Base-by-base conservation (phyloP, 2,888 invertebrate species). In the Lithophane leautieri region DNA sequence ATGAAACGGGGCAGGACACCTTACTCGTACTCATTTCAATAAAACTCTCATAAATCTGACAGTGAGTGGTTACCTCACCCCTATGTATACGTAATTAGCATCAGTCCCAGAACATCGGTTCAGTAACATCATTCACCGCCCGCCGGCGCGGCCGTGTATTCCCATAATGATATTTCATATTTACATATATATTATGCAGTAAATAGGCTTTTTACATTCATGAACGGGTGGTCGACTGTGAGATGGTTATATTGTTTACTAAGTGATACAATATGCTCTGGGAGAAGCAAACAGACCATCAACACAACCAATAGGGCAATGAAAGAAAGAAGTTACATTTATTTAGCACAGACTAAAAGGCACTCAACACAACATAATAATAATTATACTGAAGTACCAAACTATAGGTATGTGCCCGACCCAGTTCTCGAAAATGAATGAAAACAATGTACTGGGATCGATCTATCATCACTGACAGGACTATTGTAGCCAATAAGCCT, bases 131-230 rank as follows among this genome's bases (percentile, higher is more conserved):
- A 34, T 28, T 47, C 60, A 34, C 16, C 52, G 12, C 11, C 42
- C 50, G n/a, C 34, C 42, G 25, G 19, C 28, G 25, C 7, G 44
- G 14, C 11, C 62, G 47, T 44, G 54, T 69, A 54, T 58, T 19
- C 61, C 50, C 44, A 50, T 72, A 67, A 75, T 67, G n/a, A 73
- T 78, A 70, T 74, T 70, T 75, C 78, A 70, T 56, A 83, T 79
- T 66, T 73, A 76, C 71, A 67, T 73, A 34, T 56, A 79, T 70
- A 80, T 76, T 77, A 77, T 61, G 66, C 73, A 66, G 69, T 72
- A 67, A 83, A 74, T 52, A 70, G 70, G 60, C 62, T 50, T 80
- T 82, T 74, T 83, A 76, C 62, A 83, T 83, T 83, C 73, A 83
- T 83, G 73, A 76, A 62, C 68, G 63, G 47, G 70, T 78, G 69